Conservation (phyloP, 2,888 invertebrate species). For the Xanthorhoe designata region DNA sequence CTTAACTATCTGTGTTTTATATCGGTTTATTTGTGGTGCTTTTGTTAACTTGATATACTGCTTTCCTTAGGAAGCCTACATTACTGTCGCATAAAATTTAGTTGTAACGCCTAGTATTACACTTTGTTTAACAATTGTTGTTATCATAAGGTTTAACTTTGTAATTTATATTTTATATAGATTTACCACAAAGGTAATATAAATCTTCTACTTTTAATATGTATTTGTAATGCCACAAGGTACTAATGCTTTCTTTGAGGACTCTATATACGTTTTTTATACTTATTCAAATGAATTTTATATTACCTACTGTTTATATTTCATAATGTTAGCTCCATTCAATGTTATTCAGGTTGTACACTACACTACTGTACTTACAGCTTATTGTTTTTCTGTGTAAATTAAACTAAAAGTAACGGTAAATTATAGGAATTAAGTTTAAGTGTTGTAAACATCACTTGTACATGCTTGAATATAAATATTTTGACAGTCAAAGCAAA, state of each 20-base stretch:
- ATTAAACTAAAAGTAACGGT: slow-evolving; percentile 36
- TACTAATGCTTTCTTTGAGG: slow-evolving; percentile 61
- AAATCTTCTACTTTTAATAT: slow-evolving; percentile 50
- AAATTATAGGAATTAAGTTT: slow-evolving; percentile 62
- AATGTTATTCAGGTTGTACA: slow-evolving; percentile 49
- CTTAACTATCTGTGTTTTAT: slow-evolving; percentile 33
- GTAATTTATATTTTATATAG: slow-evolving; percentile 59
- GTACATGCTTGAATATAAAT: slow-evolving; percentile 83
- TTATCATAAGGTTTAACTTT: slow-evolving; percentile 61
- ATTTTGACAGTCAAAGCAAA: slow-evolving; percentile 85
- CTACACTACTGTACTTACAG: slow-evolving; percentile 34
- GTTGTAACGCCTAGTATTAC: slow-evolving; percentile 63
- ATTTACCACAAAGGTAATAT: slow-evolving; percentile 54
- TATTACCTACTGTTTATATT: slow-evolving; percentile 47
- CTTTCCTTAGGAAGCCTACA: slow-evolving; percentile 56
- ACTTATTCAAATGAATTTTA: slow-evolving; percentile 50
- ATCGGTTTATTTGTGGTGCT: slow-evolving; percentile 12
- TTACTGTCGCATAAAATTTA: slow-evolving; percentile 59
- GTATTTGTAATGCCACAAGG: slow-evolving; percentile 34
- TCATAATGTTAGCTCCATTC: slow-evolving; percentile 44
- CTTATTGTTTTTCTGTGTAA: slow-evolving; percentile 44
- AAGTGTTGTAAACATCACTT: slow-evolving; percentile 82
- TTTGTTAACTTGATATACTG: slow-evolving; percentile 39
- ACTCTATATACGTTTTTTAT: slow-evolving; percentile 48
- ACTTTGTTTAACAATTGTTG: slow-evolving; percentile 63